These are phyloP conservation scores for Tenthredo scrophulariae DNA, from an alignment of 2,888 invertebrate species.

Conservation along the genomic window DNA sequence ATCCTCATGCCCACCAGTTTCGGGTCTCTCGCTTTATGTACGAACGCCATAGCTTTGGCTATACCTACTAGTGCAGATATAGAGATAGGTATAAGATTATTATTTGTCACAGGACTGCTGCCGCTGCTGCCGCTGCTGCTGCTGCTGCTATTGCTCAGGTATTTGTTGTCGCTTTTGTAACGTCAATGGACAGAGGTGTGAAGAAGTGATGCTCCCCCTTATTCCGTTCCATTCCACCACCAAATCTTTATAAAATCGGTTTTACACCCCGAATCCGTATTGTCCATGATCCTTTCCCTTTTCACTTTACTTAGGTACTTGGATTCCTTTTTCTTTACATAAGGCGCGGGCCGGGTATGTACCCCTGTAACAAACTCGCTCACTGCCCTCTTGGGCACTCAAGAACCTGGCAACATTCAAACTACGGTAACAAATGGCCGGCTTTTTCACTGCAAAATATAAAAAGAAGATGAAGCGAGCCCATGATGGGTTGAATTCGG, in stretches of 20 bases:
- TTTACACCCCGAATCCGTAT: conserved; percentile 49
- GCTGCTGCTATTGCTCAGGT: neutral
- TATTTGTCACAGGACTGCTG: conserved; percentile 31
- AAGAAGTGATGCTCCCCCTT: conserved; percentile 63
- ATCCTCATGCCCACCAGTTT: neutral
- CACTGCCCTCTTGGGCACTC: conserved; percentile 38
- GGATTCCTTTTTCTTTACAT: neutral
- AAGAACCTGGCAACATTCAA: conserved; percentile 3
- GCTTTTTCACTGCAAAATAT: neutral
- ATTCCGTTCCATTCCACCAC: neutral
- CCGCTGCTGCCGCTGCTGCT: neutral
- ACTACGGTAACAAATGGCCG: neutral
- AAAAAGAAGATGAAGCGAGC: neutral
- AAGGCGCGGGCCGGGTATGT: neutral
- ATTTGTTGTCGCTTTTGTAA: conserved; percentile 68
- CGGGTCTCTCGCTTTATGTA: neutral
- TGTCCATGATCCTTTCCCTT: neutral
- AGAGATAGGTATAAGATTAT: conserved; percentile 28
- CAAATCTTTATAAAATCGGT: conserved; percentile 65
- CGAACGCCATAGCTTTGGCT: neutral
- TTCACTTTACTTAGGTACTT: neutral
- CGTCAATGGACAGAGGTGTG: conserved; percentile 73
- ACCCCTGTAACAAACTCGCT: neutral
- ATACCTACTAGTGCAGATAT: neutral
- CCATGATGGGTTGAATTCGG: too few relatives aligned